Conservation (phyloP, 1,140 invertebrate genomes). For the Bombus sibiricus region DNA sequence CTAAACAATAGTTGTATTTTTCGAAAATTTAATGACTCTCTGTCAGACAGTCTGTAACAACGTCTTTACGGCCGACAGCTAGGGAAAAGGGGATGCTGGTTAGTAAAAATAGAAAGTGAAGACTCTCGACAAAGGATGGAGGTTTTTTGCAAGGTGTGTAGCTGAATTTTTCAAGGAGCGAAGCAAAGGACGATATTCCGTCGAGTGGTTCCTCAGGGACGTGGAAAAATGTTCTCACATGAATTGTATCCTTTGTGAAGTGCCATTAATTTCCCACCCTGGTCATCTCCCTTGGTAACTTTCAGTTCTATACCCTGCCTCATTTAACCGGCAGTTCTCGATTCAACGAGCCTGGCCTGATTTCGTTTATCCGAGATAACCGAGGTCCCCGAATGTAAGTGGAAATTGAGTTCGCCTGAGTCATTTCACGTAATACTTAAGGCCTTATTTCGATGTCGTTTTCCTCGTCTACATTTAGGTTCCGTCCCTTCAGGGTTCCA, state of each 20-base stretch:
- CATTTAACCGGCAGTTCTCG: conserved; percentile 41
- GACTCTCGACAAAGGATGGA: background rate
- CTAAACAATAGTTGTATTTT: no score
- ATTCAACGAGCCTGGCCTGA: conserved; percentile 45
- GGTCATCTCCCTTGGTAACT: conserved; percentile 5
- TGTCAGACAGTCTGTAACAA: no score
- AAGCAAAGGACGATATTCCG: background rate
- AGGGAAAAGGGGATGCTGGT: no score
- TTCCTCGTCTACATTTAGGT: no score
- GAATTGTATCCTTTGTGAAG: conserved; percentile 36
- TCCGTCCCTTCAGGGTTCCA: background rate
- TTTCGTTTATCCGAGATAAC: conserved; percentile 45
- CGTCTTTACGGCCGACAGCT: no score
- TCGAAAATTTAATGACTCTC: no score
- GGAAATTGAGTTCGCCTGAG: conserved; percentile 42
- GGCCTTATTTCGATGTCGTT: conserved; percentile 1
- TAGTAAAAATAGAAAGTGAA: conserved; percentile 1
- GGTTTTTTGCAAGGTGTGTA: background rate
- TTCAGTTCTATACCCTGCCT: conserved; percentile 21
- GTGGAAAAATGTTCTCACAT: conserved; percentile 30
- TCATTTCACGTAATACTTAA: conserved; percentile 5
- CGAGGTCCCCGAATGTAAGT: conserved; percentile 19
- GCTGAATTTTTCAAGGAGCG: conserved; percentile 30
- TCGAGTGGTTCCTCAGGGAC: background rate
- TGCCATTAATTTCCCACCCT: conserved; percentile 35